Evolutionary conservation across 2,113 vertebrate genomes (phyloP), one percentile per base, ranked within the genome.

Genomic region (Elephas maximus): DNA sequence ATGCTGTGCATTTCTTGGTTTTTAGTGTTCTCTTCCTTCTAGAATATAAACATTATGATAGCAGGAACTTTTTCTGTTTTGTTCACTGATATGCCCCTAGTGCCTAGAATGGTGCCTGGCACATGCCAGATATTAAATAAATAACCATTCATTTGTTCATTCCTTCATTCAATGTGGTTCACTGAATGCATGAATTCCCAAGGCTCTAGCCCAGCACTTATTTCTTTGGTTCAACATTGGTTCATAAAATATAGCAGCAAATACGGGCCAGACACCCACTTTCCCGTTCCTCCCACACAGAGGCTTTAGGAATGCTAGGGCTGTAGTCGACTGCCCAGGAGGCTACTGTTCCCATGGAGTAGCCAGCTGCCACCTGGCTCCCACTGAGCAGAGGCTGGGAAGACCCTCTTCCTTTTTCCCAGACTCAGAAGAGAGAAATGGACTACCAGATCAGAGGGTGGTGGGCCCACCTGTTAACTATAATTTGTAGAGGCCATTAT

Each of bases 71-170:
- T 67, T 53, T 77, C 76, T 73, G 45, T 60, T 95, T 74, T 74
- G 21, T 74, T 86, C 14, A 82, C 21, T 88, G 26, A 28, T 83
- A 0, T 76, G 45, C 53, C 45, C 30, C 74, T 62, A 53, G 48
- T 77, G n/a, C 69, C 76, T 96, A 23, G 74, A 91, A 94, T 62
- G 26, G 44, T 79, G 41, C 14, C 76, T 78, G 44, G 10, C 51
- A 57, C 53, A 17, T 57, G 53, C 12, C 11, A 57, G 53, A 12
- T 57, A 57, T 57, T 57, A 57, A 57, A 57, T 48, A 44, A 93
- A 74, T 78, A 93, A 90, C 63, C 60, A 65, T 89, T 67, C 44
- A 74, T 80, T 63, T 48, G 48, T 74, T 92, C 79, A 41, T 63
- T 94, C 41, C 24, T 79, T 94, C 57, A 23, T 53, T 77, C 45